Base-by-base conservation (phyloP, 2,113 vertebrate species). In the Zapornia atra region DNA sequence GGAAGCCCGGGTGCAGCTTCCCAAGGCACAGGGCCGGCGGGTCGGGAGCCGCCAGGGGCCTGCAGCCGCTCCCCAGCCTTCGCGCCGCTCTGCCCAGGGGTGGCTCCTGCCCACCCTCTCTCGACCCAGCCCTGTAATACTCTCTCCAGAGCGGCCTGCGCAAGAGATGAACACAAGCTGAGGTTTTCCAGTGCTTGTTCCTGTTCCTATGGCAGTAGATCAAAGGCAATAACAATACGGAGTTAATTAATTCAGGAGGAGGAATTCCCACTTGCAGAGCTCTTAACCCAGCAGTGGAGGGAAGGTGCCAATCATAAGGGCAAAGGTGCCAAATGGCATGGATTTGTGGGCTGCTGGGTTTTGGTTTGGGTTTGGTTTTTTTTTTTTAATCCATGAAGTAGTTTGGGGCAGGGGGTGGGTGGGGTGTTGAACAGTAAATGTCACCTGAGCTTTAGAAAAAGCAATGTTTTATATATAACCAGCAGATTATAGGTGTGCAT, bases 181-280 rank as follows among this genome's bases (percentile, higher is more conserved):
- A 91, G 86, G 78, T 81, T 96, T 95, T 95, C 76, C 86, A 92
- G 73, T 53, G 87, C 76, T 82, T 2, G 1, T 77, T 93, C 86
- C 8, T 42, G 94, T 97, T 96, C 93, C 92, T 96, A 96, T 94
- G 91, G 94, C 94, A 95, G 92, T 96, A 81, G 85, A 96, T 94
- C 86, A 97, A 97, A 94, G 94, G 91, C 78, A 91, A 15, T 90
- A 95, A 95, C 80, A 96, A 94, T 91, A 81, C 86, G 46, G 79
- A 94, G 63, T 91, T 96, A 94, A 91, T 95, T 96, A 95, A 94
- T 97, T 94, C 92, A 81, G 85, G 34, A 81, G 94, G 92, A 95
- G 92, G 95, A 96, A 97, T 97, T 97, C 85, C 89, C 92, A 83
- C 96, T 95, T 88, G 91, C 95, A 94, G 84, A 0, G 34, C 71